Evolutionary conservation across 2,888 invertebrate genomes (phyloP).

Genomic region (Leptinotarsa haldemani): DNA sequence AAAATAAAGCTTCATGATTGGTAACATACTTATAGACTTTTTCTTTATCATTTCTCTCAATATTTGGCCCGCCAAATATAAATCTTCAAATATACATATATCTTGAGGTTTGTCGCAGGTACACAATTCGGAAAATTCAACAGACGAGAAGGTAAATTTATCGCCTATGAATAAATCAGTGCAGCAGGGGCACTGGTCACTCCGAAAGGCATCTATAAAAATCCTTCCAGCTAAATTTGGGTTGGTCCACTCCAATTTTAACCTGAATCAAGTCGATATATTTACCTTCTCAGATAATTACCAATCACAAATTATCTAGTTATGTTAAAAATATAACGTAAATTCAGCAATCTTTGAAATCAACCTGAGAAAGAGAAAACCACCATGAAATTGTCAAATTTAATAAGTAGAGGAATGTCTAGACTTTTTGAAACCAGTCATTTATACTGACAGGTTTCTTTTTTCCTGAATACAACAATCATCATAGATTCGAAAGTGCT

Average conservation of each 20-base stretch:
- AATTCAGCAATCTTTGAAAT: slow-evolving; percentile 39
- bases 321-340: slow-evolving; percentile 29
- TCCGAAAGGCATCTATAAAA: background rate
- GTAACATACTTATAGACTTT: slow-evolving; percentile 47
- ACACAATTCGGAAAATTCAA: slow-evolving; percentile 54
- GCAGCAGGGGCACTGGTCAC: background rate
- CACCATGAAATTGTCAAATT: slow-evolving; percentile 26
- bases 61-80: slow-evolving; percentile 52
- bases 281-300: slow-evolving; percentile 40
- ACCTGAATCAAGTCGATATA: slow-evolving; percentile 3
- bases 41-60: slow-evolving; percentile 16
- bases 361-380: slow-evolving; percentile 42
- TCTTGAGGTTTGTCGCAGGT: slow-evolving; percentile 58
- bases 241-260: background rate
- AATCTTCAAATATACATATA: slow-evolving; percentile 53
- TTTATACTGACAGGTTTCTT: too few relatives aligned
- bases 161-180: background rate
- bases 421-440: background rate
- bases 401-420: background rate
- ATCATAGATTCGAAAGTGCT: too few relatives aligned
- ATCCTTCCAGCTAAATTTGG: background rate
- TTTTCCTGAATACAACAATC: too few relatives aligned
- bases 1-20: slow-evolving; percentile 53
- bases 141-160: slow-evolving; percentile 33
- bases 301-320: slow-evolving; percentile 44